Percentiles rank a stretch among this genome's conserved stretches.
Conservation (phyloP, 2,113 vertebrate species). For the Lepus timidus region DNA sequence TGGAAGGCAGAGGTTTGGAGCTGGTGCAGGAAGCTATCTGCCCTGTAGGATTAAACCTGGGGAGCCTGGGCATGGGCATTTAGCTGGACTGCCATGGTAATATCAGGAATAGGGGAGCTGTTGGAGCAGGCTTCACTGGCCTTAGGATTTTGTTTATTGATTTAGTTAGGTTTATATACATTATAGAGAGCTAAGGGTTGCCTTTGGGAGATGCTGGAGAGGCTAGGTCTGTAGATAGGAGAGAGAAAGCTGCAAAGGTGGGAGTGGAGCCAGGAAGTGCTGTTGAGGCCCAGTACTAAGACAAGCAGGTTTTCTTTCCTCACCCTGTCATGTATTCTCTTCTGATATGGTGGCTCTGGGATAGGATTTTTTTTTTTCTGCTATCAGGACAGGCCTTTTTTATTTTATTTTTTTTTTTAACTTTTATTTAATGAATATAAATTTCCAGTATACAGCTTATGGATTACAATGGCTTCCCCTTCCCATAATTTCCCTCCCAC, state of each 20-base stretch:
- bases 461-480: too few relatives aligned
- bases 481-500: too few relatives aligned
- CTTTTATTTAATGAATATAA: too few relatives aligned
- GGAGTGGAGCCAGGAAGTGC: not conserved
- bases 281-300: not conserved
- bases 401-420: too few relatives aligned
- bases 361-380: not conserved
- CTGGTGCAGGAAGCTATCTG: not conserved
- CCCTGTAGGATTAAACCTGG: not conserved
- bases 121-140: not conserved
- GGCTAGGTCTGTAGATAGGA: not conserved
- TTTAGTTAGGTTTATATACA: not conserved
- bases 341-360: not conserved
- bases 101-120: not conserved
- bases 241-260: not conserved
- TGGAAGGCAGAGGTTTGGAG: not conserved
- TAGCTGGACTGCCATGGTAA: fast-evolving
- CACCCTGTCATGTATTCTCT: not conserved
- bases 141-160: not conserved
- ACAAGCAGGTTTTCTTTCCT: not conserved
- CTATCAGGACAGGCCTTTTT: not conserved
- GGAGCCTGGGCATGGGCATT: not conserved
- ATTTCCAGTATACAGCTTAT: too few relatives aligned
- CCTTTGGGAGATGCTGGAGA: not conserved
- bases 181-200: not conserved